phyloP scores from a whole-genome alignment of 2,113 vertebrate species.

The Athene cunicularia region DNA sequence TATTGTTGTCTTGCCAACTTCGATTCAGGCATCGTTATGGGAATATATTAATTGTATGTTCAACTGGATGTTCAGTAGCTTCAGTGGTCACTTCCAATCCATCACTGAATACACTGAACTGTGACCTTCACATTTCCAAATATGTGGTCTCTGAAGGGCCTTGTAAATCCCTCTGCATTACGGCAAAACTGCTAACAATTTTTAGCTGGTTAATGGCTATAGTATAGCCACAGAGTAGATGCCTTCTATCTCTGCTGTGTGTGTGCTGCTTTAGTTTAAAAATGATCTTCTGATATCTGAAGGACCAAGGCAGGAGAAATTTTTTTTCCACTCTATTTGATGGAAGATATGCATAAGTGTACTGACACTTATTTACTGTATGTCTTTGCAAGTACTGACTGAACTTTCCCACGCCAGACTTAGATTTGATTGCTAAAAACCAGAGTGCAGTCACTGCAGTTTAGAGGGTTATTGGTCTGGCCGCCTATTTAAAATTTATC shows the following conservation, averaged over 20 bases:
- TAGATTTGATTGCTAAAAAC: not conserved
- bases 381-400: not conserved
- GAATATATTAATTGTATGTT: not conserved
- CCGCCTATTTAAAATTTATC: not conserved
- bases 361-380: not conserved
- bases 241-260: not conserved
- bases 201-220: not conserved
- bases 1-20: not conserved
- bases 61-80: not conserved
- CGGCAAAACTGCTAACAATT: not conserved
- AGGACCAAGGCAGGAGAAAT: not conserved
- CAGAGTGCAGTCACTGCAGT: not conserved
- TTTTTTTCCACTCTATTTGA: not conserved
- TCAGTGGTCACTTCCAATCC: not conserved
- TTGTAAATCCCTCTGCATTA: not conserved
- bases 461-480: not conserved
- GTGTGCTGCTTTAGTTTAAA: not conserved
- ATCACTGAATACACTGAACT: fast-evolving
- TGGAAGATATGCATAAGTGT: not conserved
- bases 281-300: not conserved
- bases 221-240: not conserved
- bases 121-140: not conserved
- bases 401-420: not conserved
- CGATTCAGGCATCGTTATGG: not conserved
- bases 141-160: not conserved